Evolutionary conservation across 2,797 vertebrate species (phyloP).

Genomic region (Numenius phaeopus): DNA sequence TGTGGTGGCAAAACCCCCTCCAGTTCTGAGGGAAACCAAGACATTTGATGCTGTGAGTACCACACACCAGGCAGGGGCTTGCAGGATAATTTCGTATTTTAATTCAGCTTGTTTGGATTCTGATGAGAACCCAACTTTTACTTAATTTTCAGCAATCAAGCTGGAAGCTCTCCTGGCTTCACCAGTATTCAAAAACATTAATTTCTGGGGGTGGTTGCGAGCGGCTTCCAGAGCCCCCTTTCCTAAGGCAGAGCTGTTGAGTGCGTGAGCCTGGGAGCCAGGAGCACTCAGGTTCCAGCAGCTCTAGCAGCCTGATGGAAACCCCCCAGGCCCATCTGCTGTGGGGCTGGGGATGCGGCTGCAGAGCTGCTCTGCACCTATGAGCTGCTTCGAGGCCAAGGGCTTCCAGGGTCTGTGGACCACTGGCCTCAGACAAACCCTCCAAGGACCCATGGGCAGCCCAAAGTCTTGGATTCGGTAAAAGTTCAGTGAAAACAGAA

Average conservation of each 20-base stretch:
- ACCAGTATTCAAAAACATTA: not conserved
- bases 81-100: not conserved
- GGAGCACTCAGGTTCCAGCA: not conserved
- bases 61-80: not conserved
- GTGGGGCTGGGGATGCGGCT: not conserved
- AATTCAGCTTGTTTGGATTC: not conserved
- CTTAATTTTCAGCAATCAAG: constrained; percentile 1
- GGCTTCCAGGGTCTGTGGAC: not conserved
- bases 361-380: not conserved
- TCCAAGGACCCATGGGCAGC: not conserved
- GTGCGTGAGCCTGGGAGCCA: not conserved
- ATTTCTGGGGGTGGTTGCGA: not conserved
- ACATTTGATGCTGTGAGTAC: not conserved
- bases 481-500: not conserved
- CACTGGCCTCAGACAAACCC: not conserved
- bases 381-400: not conserved
- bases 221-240: not conserved
- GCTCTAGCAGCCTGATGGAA: not conserved
- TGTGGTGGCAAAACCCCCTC: not conserved
- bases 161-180: not conserved
- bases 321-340: not conserved
- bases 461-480: not conserved
- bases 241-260: not conserved
- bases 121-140: constrained; percentile 9
- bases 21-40: not conserved